Base-by-base conservation (phyloP, 2,888 invertebrate species). In the Drosophila mulleri region DNA sequence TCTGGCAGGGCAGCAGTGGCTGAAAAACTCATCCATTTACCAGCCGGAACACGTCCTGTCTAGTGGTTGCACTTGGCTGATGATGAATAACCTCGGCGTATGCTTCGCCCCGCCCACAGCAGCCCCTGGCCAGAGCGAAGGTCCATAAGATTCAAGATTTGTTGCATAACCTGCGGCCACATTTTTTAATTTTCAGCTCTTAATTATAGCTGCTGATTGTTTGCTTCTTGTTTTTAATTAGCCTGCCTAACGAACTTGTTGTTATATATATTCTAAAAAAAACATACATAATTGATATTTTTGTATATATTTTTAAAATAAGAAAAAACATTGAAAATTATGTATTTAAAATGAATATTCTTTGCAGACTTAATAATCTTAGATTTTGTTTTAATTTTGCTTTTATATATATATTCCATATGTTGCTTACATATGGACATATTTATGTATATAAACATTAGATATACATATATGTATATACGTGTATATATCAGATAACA, bases 61-160 rank as follows among this genome's bases (percentile, higher is more conserved):
- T 67, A 58, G 59, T 67, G 74, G 90, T 90, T 86, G 87, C 89
- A 90, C 88, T 90, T 80, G 87, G 82, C 67, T 90, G 90, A 82
- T 88, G 89, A 89, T 89, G 81, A 78, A 90, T 89, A 84, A 84
- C 84, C 86, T 75, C 42, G 68, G 76, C 86, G 78, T 80, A 79
- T 79, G 85, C 71, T 80, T 62, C 32, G 29, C 5, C 56, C 11
- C 37, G 26, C 42, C 35, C 29, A 48, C 23, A 56, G 9, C 26
- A 14, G 23, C 44, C 29, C 48, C 39, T 20, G 32, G 42, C 23
- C n/a, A 29, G 47, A 16, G 29, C 37, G 35, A 50, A 9, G 23
- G 56, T 12, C 44, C 65, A 37, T 26, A 50, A 66, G 41, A 42
- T 47, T 71, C 11, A 47, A 41, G 45, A 35, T 62, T 57, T 57